phyloP scores from a whole-genome alignment of 2,888 invertebrate genomes.

The Entomobrya multifasciata region DNA sequence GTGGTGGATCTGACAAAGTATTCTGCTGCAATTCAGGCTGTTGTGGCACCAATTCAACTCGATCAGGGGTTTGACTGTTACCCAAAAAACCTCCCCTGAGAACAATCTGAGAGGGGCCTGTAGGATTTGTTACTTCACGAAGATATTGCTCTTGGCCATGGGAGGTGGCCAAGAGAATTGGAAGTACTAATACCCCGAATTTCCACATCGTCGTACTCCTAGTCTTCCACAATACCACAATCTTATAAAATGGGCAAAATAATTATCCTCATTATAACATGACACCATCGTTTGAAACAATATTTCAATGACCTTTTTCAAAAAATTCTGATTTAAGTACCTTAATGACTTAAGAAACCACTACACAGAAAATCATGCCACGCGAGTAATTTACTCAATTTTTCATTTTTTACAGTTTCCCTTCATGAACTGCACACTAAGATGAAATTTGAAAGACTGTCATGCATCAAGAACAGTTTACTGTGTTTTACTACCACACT shows the following conservation, averaged over 20 bases:
- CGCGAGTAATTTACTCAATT: neutral
- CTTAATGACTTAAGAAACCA: neutral
- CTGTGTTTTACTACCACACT: neutral
- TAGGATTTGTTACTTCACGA: conserved; percentile 43
- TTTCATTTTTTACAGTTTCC: neutral
- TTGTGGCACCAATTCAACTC: neutral
- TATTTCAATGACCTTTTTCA: too few species aligned
- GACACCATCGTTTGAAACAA: too few species aligned
- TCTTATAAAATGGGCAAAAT: too few species aligned
- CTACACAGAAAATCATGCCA: neutral
- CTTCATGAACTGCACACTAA: neutral
- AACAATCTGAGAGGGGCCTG: conserved; percentile 35
- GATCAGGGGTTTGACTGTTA: neutral
- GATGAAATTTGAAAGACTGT: conserved; percentile 15
- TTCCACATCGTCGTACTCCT: conserved; percentile 47
- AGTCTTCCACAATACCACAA: too few species aligned
- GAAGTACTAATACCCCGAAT: neutral
- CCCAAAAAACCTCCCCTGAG: conserved; percentile 40
- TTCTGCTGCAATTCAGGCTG: neutral
- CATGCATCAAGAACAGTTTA: neutral
- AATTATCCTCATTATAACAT: too few species aligned
- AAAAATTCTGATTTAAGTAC: neutral
- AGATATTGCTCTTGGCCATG: conserved; percentile 50
- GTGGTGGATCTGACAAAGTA: neutral
- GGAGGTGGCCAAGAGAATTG: neutral